Conservation (phyloP, 2,888 invertebrate species). For the Athripsodes cinereus region DNA sequence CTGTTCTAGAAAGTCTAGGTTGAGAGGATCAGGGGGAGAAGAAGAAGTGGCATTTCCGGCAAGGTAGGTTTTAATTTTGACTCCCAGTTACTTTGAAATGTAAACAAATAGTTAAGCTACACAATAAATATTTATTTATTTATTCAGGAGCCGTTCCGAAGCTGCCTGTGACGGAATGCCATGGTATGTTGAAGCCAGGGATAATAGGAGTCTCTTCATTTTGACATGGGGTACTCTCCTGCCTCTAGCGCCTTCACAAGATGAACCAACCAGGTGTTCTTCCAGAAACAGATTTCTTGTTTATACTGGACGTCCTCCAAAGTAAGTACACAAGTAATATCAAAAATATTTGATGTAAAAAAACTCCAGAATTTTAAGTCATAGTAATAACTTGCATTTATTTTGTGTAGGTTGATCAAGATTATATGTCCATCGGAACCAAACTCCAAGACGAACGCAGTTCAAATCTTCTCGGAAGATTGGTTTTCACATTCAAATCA, state of each 20-base stretch:
- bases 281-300: constrained; percentile 75
- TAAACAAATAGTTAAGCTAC: too few relatives aligned
- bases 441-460: constrained; percentile 57
- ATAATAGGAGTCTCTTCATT: constrained; percentile 74
- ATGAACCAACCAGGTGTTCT: constrained; percentile 63
- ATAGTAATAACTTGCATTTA: neutral
- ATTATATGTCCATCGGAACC: constrained; percentile 71
- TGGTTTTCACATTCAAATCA: constrained; percentile 53
- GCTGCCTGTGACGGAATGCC: constrained; percentile 69
- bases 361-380: neutral
- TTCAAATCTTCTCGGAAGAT: constrained; percentile 76
- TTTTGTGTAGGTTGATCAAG: constrained; percentile 42
- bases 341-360: neutral
- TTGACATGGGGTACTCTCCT: constrained; percentile 78
- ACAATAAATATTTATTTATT: neutral
- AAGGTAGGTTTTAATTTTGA: constrained; percentile 35
- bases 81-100: too few relatives aligned
- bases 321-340: constrained; percentile 30
- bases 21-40: constrained; percentile 61
- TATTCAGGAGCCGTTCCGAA: constrained; percentile 32
- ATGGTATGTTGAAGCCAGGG: constrained; percentile 73
- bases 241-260: constrained; percentile 53
- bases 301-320: constrained; percentile 67
- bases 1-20: constrained; percentile 58
- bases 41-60: constrained; percentile 60